phyloP scores from a whole-genome alignment of 2,113 vertebrate genomes.

The Oenanthe oenanthe region DNA sequence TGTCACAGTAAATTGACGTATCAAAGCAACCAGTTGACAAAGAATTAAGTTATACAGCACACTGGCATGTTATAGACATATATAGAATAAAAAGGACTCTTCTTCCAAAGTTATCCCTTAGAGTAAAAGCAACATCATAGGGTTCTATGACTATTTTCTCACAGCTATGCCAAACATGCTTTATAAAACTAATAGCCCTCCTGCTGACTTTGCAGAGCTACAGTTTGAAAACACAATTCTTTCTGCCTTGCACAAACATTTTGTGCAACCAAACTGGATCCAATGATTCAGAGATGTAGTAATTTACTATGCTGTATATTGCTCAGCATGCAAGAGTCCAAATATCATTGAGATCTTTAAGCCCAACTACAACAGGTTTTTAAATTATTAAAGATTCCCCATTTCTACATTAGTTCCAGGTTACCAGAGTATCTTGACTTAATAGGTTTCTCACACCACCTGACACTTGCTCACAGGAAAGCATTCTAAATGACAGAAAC shows the following conservation, averaged over 20 bases:
- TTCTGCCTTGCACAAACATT: constrained; percentile 1
- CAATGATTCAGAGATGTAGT: background rate
- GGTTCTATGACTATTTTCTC: background rate
- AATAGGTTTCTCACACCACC: background rate
- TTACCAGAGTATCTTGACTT: background rate
- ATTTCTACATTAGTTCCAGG: background rate
- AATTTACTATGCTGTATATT: background rate
- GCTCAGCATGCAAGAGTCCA: background rate
- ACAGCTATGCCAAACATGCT: background rate
- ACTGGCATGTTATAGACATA: background rate
- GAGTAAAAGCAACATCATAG: background rate
- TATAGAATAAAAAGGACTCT: background rate
- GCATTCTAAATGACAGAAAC: background rate
- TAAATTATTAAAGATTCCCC: background rate
- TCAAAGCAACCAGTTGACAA: background rate
- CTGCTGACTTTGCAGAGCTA: background rate
- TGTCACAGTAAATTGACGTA: background rate
- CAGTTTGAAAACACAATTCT: background rate
- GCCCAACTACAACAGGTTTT: background rate
- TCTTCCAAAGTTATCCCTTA: background rate
- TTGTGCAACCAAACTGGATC: background rate
- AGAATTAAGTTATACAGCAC: background rate
- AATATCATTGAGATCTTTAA: background rate
- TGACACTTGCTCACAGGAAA: background rate
- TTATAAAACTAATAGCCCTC: background rate